phyloP scores from a whole-genome alignment of 2,888 invertebrate species.

The Frankliniella intonsa region DNA sequence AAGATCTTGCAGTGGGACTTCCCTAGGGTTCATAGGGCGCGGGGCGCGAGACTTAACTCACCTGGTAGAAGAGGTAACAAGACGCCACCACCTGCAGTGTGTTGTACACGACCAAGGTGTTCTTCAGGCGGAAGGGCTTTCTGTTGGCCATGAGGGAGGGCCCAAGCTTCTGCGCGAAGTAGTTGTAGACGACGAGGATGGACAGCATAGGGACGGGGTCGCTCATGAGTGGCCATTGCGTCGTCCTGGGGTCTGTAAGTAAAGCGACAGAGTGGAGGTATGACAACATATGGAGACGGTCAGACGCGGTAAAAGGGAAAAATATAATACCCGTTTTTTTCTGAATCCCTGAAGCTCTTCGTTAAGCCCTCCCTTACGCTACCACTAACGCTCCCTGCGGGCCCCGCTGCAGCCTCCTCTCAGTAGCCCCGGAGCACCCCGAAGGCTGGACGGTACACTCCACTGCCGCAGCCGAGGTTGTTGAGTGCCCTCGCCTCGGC shows the following conservation, averaged over 20 bases:
- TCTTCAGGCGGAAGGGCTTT: conserved; percentile 49
- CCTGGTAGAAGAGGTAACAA: conserved; percentile 70
- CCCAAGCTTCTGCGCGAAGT: conserved; percentile 49
- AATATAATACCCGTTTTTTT: too few relatives aligned
- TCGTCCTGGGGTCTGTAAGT: conserved; percentile 47
- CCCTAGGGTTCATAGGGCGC: too few relatives aligned
- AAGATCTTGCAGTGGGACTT: not conserved
- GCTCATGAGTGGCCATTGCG: conserved; percentile 52
- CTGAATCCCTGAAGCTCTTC: too few relatives aligned
- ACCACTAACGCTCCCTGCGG: too few relatives aligned
- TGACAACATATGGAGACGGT: too few relatives aligned
- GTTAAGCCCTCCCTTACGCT: too few relatives aligned
- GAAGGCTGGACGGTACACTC: not conserved
- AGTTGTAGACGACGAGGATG: conserved; percentile 50
- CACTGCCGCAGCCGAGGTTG: conserved; percentile 3
- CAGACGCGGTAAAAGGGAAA: too few relatives aligned
- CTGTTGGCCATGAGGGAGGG: conserved; percentile 52
- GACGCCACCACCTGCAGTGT: conserved; percentile 51
- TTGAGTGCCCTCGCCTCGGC: not conserved
- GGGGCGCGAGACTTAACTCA: too few relatives aligned
- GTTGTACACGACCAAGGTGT: conserved; percentile 53
- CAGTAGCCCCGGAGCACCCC: not conserved
- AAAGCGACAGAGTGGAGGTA: conserved; percentile 2
- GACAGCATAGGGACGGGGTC: conserved; percentile 51
- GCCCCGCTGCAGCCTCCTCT: not conserved